A percentile compares a stretch with the other conserved stretches of the same genome.
Evolutionary conservation across 2,113 vertebrate species (phyloP).

Genomic region (Syngnathus typhle): DNA sequence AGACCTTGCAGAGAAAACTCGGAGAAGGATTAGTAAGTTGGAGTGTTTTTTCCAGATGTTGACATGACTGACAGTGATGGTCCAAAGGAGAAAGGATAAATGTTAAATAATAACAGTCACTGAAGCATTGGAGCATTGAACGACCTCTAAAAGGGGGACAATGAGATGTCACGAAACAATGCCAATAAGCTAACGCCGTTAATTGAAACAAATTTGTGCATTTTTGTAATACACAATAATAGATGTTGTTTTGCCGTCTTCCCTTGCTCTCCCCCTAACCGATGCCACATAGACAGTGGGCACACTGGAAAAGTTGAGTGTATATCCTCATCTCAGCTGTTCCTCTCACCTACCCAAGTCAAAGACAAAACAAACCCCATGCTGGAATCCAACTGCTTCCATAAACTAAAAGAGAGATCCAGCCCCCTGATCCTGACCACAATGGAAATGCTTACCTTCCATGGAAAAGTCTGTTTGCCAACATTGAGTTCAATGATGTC

Average conservation of each 20-base stretch:
- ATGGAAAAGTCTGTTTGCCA: conserved; percentile 89
- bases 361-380: conserved; percentile 58
- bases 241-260: conserved; percentile 24
- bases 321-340: conserved; percentile 41
- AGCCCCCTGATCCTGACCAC: conserved; percentile 48
- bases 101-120: conserved; percentile 36
- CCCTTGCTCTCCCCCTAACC: conserved; percentile 19
- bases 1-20: conserved; percentile 14
- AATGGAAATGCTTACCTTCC: conserved; percentile 80
- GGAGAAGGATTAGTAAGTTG: conserved; percentile 23
- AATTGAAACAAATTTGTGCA: conserved; percentile 36
- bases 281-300: conserved; percentile 40
- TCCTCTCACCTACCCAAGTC: conserved; percentile 58
- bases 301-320: conserved; percentile 50
- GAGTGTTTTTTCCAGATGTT: conserved; percentile 26
- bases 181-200: conserved; percentile 27
- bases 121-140: conserved; percentile 30
- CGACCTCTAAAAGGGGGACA: conserved; percentile 32
- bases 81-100: conserved; percentile 26
- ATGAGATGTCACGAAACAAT: conserved; percentile 15
- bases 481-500: conserved; percentile 92
- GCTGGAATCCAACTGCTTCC: conserved; percentile 47
- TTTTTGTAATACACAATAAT: conserved; percentile 21
- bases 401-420: conserved; percentile 52
- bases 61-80: conserved; percentile 12